Evolutionary conservation across 2,113 vertebrate genomes (phyloP), one percentile per base, ranked within the genome.

Genomic region (Cyprichromis sp.): DNA sequence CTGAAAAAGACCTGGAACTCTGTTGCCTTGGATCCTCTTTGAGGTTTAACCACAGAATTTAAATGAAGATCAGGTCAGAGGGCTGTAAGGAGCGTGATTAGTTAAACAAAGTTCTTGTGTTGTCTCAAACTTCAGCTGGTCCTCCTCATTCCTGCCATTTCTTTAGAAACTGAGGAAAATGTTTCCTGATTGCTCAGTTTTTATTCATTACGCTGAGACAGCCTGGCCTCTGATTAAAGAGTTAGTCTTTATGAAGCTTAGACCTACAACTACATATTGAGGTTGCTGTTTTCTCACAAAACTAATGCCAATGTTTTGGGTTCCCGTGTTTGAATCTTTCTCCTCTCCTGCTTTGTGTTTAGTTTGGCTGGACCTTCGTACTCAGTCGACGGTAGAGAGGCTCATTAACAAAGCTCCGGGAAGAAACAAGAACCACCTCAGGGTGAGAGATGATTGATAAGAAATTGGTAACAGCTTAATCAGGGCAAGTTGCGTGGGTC

Each of bases 341-440:
- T n/a, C 45, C 42, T 76, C 42, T 76, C 24, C 73, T 47, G 24
- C 12, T 86, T 2, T 63, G 45, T 82, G 34, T 84, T n/a, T 68
- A 99, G 99, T 99, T 66, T 99, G 99, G 99, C 95, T 99, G 95
- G 99, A 99, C 93, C 94, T 99, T 89, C 97, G 99, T 89, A 99
- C 99, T 8, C 99, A 99, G 94, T 97, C 98, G 53, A 99, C 99
- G 1, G 98, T 99, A 91, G 99, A 99, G 81, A 92, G 90, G n/a
- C 98, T 99, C 88, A 98, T 98, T 91, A 97, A 97, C 94, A 98
- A 96, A 97, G 95, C 98, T 79, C 98, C 98, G 68, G 97, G 97
- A 85, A 96, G 94, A 68, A 97, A 98, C 95, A 99, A 99, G 95
- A 96, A 97, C 91, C 97, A 97, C 95, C 97, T 98, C 45, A 99